These are phyloP conservation scores for Galendromus occidentalis DNA, from an alignment of 1,140 invertebrate species.

Conservation along the genomic window DNA sequence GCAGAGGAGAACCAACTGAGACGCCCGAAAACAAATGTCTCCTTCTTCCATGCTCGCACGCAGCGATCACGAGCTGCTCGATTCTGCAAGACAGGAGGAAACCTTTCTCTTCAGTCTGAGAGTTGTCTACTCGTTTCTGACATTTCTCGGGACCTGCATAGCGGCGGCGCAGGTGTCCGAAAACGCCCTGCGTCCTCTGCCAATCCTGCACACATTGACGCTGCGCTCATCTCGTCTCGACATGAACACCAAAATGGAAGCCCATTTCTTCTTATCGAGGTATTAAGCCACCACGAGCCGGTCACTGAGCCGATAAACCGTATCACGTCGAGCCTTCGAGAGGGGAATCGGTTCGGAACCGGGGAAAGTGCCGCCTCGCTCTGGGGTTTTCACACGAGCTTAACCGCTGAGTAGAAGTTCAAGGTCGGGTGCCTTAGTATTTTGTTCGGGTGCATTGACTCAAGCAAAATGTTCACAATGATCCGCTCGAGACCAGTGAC, in stretches of 20 bases:
- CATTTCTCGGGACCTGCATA: conserved; percentile 18
- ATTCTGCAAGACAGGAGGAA: conserved; percentile 17
- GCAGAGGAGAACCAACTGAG: too few species aligned
- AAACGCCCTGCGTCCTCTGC: conserved; percentile 16
- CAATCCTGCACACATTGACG: conserved; percentile 17
- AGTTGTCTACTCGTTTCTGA: conserved; percentile 18
- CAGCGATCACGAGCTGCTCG: conserved; percentile 17
- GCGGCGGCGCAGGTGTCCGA: conserved; percentile 17
- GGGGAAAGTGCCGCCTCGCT: too few species aligned
- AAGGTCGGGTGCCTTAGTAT: too few species aligned
- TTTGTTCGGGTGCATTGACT: too few species aligned
- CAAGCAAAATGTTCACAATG: too few species aligned
- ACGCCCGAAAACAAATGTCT: background rate
- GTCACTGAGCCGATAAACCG: too few species aligned
- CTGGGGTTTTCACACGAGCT: too few species aligned
- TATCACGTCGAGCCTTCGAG: too few species aligned
- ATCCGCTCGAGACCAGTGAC: too few species aligned
- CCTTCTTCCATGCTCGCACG: background rate
- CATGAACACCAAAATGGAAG: conserved; percentile 18
- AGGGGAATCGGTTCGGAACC: too few species aligned
- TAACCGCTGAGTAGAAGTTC: too few species aligned
- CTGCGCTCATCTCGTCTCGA: conserved; percentile 16
- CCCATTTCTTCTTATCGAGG: conserved; percentile 17
- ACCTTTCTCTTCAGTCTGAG: conserved; percentile 18
- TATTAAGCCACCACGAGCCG: background rate